Conservation (phyloP, 1,140 invertebrate genomes). For the Lasioglossum albipes region DNA sequence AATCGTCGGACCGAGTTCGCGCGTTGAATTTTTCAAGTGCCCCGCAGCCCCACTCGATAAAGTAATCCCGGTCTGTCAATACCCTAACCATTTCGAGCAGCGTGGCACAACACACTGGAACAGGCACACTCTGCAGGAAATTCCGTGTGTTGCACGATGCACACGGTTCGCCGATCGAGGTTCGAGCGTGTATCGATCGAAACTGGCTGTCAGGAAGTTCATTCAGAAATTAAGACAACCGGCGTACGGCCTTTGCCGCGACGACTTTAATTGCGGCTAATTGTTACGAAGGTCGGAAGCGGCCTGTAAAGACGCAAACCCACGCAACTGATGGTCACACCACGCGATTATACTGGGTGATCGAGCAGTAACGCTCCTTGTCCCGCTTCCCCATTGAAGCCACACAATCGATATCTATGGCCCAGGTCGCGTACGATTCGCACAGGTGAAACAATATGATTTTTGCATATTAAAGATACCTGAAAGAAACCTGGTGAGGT, state of each 20-base stretch:
- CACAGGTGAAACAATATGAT: background rate
- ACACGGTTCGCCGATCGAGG: background rate
- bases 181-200: conserved; percentile 38
- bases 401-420: background rate
- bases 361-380: conserved; percentile 41
- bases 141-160: conserved; percentile 1
- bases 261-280: conserved; percentile 76
- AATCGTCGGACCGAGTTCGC: too few species aligned
- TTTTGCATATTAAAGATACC: too few species aligned
- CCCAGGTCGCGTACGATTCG: too few species aligned
- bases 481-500: too few species aligned
- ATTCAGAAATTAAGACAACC: conserved; percentile 68
- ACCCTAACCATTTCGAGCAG: background rate
- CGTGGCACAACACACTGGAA: too few species aligned
- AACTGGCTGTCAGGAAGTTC: conserved; percentile 58
- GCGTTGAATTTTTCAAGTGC: background rate
- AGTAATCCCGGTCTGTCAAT: too few species aligned
- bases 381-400: background rate
- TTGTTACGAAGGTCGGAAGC: conserved; percentile 77
- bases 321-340: conserved; percentile 73
- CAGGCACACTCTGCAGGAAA: background rate
- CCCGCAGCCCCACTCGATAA: background rate
- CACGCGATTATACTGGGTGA: conserved; percentile 64
- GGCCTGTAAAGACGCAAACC: conserved; percentile 70
- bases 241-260: conserved; percentile 68